Percentiles rank a stretch among this genome's conserved stretches.
Conservation (phyloP, 2,888 invertebrate species). For the Eristalis pertinax region DNA sequence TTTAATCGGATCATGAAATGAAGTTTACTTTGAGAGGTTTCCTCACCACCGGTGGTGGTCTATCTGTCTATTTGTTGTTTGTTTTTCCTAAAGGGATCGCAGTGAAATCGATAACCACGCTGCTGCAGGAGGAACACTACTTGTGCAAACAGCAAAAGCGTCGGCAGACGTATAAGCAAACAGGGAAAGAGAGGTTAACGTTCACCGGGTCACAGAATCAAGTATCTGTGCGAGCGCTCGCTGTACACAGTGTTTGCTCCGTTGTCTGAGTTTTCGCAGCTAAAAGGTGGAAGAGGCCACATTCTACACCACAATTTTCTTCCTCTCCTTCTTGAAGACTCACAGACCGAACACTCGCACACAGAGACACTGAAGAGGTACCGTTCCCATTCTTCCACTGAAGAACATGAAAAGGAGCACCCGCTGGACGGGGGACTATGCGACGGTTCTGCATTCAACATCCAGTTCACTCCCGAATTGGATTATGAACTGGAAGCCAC, state of each 20-base stretch:
- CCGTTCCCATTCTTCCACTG: slow-evolving; percentile 22
- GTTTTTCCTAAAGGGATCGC: slow-evolving; percentile 20
- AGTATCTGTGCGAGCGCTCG: slow-evolving; percentile 23
- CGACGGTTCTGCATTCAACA: slow-evolving; percentile 5
- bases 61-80: neutral
- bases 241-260: slow-evolving; percentile 34
- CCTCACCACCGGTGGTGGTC: slow-evolving; percentile 9
- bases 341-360: neutral
- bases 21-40: slow-evolving; percentile 70
- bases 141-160: neutral
- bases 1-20: slow-evolving; percentile 69
- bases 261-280: slow-evolving; percentile 53
- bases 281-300: slow-evolving; percentile 57
- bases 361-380: slow-evolving; percentile 1
- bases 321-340: slow-evolving; percentile 12
- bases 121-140: slow-evolving; percentile 15
- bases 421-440: too few relatives aligned
- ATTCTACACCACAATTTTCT: slow-evolving; percentile 42
- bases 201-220: slow-evolving; percentile 69
- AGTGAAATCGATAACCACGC: slow-evolving; percentile 59
- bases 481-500: slow-evolving; percentile 54
- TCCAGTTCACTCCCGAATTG: slow-evolving; percentile 57
- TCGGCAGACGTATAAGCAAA: slow-evolving; percentile 24
- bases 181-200: slow-evolving; percentile 57
- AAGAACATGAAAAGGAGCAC: slow-evolving; percentile 21